Base-by-base conservation (phyloP, 2,113 vertebrate genomes). In the Onychostoma macrolepis region DNA sequence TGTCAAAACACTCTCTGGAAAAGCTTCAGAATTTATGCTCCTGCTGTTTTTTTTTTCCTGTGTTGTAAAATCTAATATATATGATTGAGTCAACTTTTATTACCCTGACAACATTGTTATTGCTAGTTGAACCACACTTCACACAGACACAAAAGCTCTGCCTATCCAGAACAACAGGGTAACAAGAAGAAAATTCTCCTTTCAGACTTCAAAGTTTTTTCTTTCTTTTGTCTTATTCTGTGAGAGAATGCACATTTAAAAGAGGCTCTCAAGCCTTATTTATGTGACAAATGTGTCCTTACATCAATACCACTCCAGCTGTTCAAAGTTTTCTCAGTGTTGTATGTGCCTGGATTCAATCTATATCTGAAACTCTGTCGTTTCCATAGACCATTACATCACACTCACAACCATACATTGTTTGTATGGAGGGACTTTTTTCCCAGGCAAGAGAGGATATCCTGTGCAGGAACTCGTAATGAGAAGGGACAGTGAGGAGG, bases 371-470 rank as follows among this genome's bases (percentile, higher is more conserved):
- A 75, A 17, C 80, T 56, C 30, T 48, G 26, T 89, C 79, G 77
- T 28, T 89, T 33, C 69, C n/a, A 75, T 67, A n/a, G 56, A 30
- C 43, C 26, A 58, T 88, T 87, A 85, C 87, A 83, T 87, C 89
- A 89, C 84, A 24, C 87, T 63, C 53, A 43, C 80, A 28, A 83
- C 45, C 65, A 28, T 83, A 88, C 81, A 86, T 88, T 83, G 85
- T 83, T 86, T 78, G 24, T n/a, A 61, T n/a, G 56, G 56, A 48
- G 77, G 65, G 74, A 21, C 28, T 61, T 88, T 87, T 87, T 84
- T 69, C 75, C 50, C 83, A 90, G 76, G 89, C 91, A 91, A 91
- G 89, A 90, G 50, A 89, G 91, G 90, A 92, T 88, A 90, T 92
- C 91, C 91, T 91, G 85, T 3, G 43, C 71, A 87, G 88, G 88